Evolutionary conservation across 2,113 vertebrate species (phyloP).

Genomic region (Catharus minimus): DNA sequence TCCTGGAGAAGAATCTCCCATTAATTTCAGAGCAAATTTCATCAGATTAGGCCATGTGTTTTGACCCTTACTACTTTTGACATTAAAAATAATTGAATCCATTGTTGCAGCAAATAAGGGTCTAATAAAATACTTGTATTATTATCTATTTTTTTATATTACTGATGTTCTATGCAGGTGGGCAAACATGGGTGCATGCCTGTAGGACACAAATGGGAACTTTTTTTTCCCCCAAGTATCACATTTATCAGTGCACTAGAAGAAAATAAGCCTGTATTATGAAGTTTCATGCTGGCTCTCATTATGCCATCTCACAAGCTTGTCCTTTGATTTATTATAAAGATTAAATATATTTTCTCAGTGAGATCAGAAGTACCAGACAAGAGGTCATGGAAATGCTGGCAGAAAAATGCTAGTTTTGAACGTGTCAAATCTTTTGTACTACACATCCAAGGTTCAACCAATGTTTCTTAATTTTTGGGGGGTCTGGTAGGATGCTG

Average conservation of each 20-base stretch:
- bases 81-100: slow-evolving; percentile 39
- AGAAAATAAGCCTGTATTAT: slow-evolving; percentile 32
- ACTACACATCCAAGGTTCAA: neutral
- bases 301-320: slow-evolving; percentile 30
- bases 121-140: neutral
- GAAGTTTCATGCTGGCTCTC: slow-evolving; percentile 48
- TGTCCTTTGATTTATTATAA: slow-evolving; percentile 34
- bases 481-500: neutral
- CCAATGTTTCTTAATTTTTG: neutral
- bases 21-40: slow-evolving; percentile 4
- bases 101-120: slow-evolving; percentile 15
- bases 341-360: slow-evolving; percentile 43
- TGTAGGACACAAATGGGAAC: slow-evolving; percentile 24
- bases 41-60: neutral
- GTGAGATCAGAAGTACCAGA: slow-evolving; percentile 9
- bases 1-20: neutral
- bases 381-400: neutral
- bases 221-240: neutral
- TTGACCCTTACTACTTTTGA: neutral
- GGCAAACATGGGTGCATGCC: neutral
- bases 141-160: slow-evolving; percentile 29
- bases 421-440: neutral
- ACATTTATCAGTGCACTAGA: slow-evolving; percentile 30
- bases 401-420: slow-evolving; percentile 11
- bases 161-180: slow-evolving; percentile 5